phyloP scores from a whole-genome alignment of 2,888 invertebrate genomes.

The Eristalinus aeneus region DNA sequence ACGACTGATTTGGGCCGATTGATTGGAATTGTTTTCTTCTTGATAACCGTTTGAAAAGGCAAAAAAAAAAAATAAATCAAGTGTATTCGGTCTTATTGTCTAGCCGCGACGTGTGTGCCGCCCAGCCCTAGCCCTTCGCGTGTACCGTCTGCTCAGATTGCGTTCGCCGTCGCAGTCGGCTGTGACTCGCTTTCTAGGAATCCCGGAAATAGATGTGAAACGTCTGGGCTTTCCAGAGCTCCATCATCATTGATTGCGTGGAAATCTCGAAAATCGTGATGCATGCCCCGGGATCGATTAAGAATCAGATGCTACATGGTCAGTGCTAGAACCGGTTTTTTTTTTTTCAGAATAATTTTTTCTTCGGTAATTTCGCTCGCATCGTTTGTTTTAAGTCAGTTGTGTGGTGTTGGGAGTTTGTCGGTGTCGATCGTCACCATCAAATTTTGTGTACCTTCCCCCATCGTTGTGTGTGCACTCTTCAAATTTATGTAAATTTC shows the following conservation, averaged over 20 bases:
- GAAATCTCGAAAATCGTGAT: conserved; percentile 29
- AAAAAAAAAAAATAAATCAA: neutral
- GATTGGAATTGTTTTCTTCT: neutral
- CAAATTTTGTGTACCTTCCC: conserved; percentile 2
- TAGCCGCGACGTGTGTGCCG: neutral
- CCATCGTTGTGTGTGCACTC: neutral
- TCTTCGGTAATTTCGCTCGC: neutral
- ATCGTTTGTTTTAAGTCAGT: conserved; percentile 1
- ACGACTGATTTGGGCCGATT: neutral
- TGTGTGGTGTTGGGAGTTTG: neutral
- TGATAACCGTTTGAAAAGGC: neutral
- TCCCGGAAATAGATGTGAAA: conserved; percentile 45
- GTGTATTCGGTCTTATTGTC: neutral
- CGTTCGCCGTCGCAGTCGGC: neutral
- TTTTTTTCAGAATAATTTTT: neutral
- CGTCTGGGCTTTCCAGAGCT: conserved; percentile 54
- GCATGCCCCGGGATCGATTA: conserved; percentile 17
- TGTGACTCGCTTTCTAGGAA: neutral
- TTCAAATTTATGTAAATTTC: conserved; percentile 32
- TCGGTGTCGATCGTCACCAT: conserved; percentile 1
- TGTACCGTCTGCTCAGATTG: neutral
- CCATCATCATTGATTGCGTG: conserved; percentile 18
- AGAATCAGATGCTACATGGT: conserved; percentile 2
- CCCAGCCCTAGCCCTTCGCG: neutral
- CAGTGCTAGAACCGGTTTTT: conserved; percentile 31